A percentile compares a stretch with the other conserved stretches of the same genome.
Conservation (phyloP, 2,888 invertebrate species). For the Synergus umbraculus region DNA sequence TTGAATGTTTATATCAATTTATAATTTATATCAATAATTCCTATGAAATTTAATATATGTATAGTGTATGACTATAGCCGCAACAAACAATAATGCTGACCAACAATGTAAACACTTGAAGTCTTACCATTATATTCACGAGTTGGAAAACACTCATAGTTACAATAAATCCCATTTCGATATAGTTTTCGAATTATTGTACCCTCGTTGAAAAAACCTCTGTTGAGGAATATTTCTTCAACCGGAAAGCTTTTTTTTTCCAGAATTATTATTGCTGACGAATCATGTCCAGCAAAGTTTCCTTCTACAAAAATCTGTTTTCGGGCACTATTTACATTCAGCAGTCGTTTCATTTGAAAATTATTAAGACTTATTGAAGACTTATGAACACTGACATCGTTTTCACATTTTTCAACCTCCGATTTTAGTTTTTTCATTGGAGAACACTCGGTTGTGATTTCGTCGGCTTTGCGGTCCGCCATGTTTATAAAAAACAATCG, state of each 20-base stretch:
- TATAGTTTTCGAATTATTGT: conserved; percentile 83
- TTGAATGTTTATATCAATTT: too few species aligned
- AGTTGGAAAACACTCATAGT: conserved; percentile 85
- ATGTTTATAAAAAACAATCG: conserved; percentile 18
- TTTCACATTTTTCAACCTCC: conserved; percentile 46
- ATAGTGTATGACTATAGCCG: not conserved
- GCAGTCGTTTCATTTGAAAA: conserved; percentile 83
- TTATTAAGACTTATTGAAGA: conserved; percentile 80
- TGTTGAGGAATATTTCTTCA: conserved; percentile 78
- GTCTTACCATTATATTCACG: conserved; percentile 83
- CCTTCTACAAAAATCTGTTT: conserved; percentile 87
- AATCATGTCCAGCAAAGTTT: conserved; percentile 81
- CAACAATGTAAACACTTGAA: conserved; percentile 34
- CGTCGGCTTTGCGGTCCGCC: conserved; percentile 19
- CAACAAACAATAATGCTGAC: not conserved
- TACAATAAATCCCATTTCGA: conserved; percentile 91
- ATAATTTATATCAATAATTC: too few species aligned
- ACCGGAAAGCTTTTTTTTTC: conserved; percentile 90
- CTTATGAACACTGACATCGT: conserved; percentile 65
- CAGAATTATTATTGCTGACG: conserved; percentile 85
- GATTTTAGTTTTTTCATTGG: conserved; percentile 47
- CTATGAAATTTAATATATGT: not conserved
- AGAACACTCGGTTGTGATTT: not conserved
- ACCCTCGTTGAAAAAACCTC: conserved; percentile 82
- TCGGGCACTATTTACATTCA: conserved; percentile 85